Evolutionary conservation across 2,797 vertebrate species (phyloP), one percentile per base, ranked within the genome.

Genomic region (Mionectes olivaceus): DNA sequence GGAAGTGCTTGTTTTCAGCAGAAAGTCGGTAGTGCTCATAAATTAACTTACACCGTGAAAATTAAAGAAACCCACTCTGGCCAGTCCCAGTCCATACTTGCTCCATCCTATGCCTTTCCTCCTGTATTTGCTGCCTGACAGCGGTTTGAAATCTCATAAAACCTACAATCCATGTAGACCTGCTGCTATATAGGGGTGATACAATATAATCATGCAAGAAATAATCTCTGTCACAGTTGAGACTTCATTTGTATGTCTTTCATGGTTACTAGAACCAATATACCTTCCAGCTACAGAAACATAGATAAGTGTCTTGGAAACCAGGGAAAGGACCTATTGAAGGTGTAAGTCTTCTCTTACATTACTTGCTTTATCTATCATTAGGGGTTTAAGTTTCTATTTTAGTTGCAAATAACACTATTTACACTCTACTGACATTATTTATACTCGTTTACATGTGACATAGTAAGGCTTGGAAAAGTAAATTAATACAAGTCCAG

Each of bases 1-100:
- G 78, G 82, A 68, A 96, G 64, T 24, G 47, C 93, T 91, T 92
- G 75, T 87, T 96, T 96, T 83, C 78, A 82, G 85, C 77, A 71
- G 85, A 88, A 95, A 92, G 61, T 57, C 97, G 95, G 76, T 93
- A 91, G 50, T 22, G 27, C 73, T 92, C 22, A 43, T 46, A 53
- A 90, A 53, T 88, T 83, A 93, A 89, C 33, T 93, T 61, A 82
- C 44, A 44, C 32, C 43, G 37, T 84, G 78, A 87, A 91, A 86
- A 93, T 39, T 74, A 90, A 60, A 91, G 70, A 73, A 59, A 50
- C 33, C 43, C 15, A 89, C 41, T 43, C 83, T 16, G 4, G 52
- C 50, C 64, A 33, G 33, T 65, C 83, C 87, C 78, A 44, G 60
- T 46, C 70, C 5, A 2, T 61, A 76, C 46, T 76, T 90, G 37